phyloP scores from a whole-genome alignment of 2,888 invertebrate species.

The Drosophila picticornis region DNA sequence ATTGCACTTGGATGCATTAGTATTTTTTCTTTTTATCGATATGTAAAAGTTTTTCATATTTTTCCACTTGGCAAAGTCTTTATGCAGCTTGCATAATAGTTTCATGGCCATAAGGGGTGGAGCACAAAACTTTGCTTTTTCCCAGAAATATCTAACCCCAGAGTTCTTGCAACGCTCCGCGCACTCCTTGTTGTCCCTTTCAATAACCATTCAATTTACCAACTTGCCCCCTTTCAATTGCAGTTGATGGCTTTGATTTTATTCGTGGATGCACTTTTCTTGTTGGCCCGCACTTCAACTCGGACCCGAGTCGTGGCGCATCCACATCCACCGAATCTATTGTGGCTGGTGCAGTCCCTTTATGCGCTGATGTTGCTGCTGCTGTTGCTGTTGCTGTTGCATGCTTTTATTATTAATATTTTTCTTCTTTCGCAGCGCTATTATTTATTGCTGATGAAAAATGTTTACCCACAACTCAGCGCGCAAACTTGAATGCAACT shows the following conservation, averaged over 20 bases:
- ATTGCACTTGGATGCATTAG: slow-evolving; percentile 59
- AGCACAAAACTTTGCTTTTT: slow-evolving; percentile 66
- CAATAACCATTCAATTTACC: slow-evolving; percentile 79
- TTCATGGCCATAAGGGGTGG: slow-evolving; percentile 68
- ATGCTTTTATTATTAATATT: slow-evolving; percentile 81
- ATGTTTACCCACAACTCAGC: slow-evolving; percentile 77
- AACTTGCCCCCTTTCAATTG: slow-evolving; percentile 58
- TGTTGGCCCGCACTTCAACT: slow-evolving; percentile 49
- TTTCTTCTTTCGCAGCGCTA: slow-evolving; percentile 64
- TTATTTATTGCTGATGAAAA: slow-evolving; percentile 81
- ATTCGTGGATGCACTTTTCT: slow-evolving; percentile 81
- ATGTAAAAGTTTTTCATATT: slow-evolving; percentile 80
- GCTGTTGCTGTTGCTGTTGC: slow-evolving; percentile 56
- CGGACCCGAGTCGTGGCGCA: slow-evolving; percentile 48
- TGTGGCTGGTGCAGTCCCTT: slow-evolving; percentile 62
- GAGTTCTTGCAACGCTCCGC: background rate
- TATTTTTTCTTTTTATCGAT: slow-evolving; percentile 55
- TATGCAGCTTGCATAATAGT: slow-evolving; percentile 79
- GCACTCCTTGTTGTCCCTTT: slow-evolving; percentile 38
- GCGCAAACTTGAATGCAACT: slow-evolving; percentile 76
- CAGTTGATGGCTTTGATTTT: slow-evolving; percentile 81
- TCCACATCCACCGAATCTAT: slow-evolving; percentile 47
- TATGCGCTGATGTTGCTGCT: slow-evolving; percentile 57
- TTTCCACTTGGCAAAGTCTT: slow-evolving; percentile 82
- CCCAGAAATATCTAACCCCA: slow-evolving; percentile 16